These are phyloP conservation scores for Dynastes maya DNA, from an alignment of 2,888 invertebrate species.

Conservation along the genomic window DNA sequence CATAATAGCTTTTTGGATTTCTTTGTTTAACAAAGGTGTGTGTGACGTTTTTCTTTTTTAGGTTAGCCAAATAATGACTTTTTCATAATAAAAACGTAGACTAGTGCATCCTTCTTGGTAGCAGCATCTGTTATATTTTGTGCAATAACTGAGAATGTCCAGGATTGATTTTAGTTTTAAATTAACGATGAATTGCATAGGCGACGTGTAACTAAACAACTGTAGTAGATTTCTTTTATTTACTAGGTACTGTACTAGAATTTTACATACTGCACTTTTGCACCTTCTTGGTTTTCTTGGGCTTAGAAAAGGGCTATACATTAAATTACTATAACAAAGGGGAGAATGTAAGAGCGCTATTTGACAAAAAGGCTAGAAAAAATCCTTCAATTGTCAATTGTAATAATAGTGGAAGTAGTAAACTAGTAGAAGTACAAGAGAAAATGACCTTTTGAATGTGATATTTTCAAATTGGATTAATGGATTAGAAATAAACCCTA, in stretches of 20 bases:
- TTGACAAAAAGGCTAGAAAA: no score
- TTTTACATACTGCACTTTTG: no score
- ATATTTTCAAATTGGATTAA: no score
- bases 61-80: conserved; percentile 53
- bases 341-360: no score
- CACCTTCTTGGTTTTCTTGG: no score
- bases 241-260: background rate
- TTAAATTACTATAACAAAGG: no score
- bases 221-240: conserved; percentile 35
- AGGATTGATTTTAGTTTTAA: conserved; percentile 28
- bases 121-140: conserved; percentile 38
- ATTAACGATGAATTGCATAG: conserved; percentile 23
- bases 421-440: no score
- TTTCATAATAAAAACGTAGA: conserved; percentile 50
- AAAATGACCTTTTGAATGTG: no score
- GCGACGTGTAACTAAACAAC: conserved; percentile 19
- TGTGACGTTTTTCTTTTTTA: conserved; percentile 51
- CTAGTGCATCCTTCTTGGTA: conserved; percentile 55
- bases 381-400: no score
- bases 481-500: no score
- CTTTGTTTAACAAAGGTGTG: conserved; percentile 60
- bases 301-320: no score
- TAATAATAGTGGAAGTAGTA: no score
- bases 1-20: conserved; percentile 53
- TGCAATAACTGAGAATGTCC: conserved; percentile 31